phyloP scores from a whole-genome alignment of 2,797 vertebrate species.

The Octomys mimax region DNA sequence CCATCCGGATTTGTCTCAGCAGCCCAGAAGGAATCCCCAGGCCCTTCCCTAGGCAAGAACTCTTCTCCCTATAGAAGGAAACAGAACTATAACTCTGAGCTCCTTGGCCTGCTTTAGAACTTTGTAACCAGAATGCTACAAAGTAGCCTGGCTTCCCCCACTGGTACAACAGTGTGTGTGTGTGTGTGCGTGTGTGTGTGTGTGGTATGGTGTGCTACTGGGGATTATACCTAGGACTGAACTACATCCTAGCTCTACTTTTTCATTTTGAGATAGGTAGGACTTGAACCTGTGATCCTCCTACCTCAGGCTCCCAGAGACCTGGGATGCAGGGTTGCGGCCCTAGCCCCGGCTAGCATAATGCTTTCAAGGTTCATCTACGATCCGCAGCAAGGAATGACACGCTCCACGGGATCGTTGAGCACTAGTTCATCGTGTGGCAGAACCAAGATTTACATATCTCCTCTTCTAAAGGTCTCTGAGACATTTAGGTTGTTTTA shows the following conservation, averaged over 20 bases:
- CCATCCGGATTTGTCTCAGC: neutral
- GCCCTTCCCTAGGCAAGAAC: neutral
- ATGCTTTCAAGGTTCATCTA: neutral
- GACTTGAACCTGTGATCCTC: neutral
- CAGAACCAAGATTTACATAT: neutral
- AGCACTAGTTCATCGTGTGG: neutral
- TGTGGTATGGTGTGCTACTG: neutral
- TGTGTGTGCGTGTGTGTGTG: too few species aligned
- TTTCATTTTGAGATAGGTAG: neutral
- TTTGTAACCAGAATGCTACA: rapidly evolving
- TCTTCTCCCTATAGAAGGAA: neutral
- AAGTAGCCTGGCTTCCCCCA: neutral
- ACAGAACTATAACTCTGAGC: neutral
- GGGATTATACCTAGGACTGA: neutral
- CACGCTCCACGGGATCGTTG: neutral
- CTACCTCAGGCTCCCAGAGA: neutral
- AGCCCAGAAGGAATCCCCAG: neutral
- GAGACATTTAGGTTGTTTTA: neutral
- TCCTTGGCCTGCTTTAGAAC: neutral
- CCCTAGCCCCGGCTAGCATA: neutral
- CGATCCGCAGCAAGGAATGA: neutral
- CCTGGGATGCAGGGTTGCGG: neutral
- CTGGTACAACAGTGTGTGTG: neutral
- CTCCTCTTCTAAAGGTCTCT: neutral
- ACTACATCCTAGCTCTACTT: neutral